Evolutionary conservation across 2,113 vertebrate species (phyloP).

Genomic region (Strix uralensis): DNA sequence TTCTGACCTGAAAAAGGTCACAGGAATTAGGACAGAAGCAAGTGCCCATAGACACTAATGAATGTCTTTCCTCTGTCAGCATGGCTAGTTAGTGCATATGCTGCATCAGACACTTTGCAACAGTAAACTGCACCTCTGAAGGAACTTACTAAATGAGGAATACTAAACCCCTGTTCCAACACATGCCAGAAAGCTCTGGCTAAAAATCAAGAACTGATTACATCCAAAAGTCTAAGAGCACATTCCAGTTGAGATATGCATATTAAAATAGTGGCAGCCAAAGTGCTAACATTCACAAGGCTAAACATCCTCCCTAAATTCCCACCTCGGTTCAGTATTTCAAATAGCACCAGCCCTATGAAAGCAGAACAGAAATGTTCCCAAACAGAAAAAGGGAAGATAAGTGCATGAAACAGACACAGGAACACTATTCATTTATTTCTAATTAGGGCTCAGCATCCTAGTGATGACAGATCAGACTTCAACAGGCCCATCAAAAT

Average conservation of each 20-base stretch:
- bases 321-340: neutral
- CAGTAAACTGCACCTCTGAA: neutral
- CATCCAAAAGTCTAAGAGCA: neutral
- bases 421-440: neutral
- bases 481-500: neutral
- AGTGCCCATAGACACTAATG: neutral
- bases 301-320: neutral
- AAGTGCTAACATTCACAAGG: neutral
- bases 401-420: neutral
- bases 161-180: neutral
- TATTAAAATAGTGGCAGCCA: neutral
- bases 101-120: neutral
- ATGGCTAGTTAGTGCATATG: neutral
- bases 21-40: neutral
- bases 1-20: neutral
- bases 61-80: neutral
- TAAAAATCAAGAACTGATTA: constrained; percentile 6
- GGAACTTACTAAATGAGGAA: neutral
- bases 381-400: neutral
- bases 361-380: neutral
- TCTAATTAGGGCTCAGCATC: neutral
- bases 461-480: neutral
- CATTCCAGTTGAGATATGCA: neutral
- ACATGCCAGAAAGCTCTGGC: neutral
- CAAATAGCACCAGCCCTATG: neutral